These are phyloP conservation scores for Hyla sarda DNA, from an alignment of 2,113 vertebrate genomes.

Conservation along the genomic window DNA sequence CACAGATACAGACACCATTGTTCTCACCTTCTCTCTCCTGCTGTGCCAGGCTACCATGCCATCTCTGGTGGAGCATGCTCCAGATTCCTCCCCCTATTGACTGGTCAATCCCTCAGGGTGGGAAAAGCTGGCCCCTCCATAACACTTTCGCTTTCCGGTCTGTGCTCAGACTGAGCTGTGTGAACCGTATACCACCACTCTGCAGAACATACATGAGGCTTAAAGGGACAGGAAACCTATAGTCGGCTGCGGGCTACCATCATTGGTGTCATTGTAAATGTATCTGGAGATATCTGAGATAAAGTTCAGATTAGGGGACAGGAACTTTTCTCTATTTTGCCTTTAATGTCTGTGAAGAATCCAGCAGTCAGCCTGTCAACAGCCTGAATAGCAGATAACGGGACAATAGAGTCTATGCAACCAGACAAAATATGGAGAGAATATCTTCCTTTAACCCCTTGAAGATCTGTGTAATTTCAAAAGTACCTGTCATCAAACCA, in stretches of 20 bases:
- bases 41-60: neutral
- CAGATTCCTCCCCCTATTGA: neutral
- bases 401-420: neutral
- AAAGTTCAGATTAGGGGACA: neutral
- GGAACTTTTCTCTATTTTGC: neutral
- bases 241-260: neutral
- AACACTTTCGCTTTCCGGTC: neutral
- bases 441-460: neutral
- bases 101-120: neutral
- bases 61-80: neutral
- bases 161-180: neutral
- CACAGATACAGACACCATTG: neutral
- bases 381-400: neutral
- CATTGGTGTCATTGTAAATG: neutral
- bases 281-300: neutral
- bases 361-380: neutral
- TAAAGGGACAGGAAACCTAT: neutral
- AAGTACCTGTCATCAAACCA: no score
- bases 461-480: no score
- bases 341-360: neutral
- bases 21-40: conserved; percentile 26
- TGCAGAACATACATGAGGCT: neutral
- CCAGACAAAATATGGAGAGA: neutral
- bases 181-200: neutral
- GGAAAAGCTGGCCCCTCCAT: neutral